Evolutionary conservation across 2,888 invertebrate genomes (phyloP).

Genomic region (Horisme vitalbata): DNA sequence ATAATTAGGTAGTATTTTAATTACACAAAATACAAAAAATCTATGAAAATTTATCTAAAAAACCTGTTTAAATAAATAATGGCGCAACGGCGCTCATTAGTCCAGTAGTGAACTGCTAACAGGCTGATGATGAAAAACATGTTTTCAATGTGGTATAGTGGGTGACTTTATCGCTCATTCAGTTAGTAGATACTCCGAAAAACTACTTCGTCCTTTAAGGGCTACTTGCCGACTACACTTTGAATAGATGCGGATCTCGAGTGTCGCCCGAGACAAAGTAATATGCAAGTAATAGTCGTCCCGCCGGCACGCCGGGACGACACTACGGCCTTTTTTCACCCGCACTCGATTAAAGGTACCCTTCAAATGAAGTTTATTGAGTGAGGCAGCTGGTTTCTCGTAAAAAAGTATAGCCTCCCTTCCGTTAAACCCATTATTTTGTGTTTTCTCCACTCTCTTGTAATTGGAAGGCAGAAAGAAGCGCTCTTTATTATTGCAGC

Average conservation of each 20-base stretch:
- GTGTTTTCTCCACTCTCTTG: conserved; percentile 38
- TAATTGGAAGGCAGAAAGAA: conserved; percentile 35
- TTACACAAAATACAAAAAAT: no score
- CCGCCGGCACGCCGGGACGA: conserved; percentile 37
- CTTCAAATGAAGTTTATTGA: conserved; percentile 64
- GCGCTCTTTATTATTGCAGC: conserved; percentile 29
- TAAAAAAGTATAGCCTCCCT: conserved; percentile 54
- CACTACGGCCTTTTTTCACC: conserved; percentile 43
- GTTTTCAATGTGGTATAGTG: no score
- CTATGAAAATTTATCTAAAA: no score
- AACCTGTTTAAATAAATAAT: no score
- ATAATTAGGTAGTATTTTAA: no score
- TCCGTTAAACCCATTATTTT: conserved; percentile 47
- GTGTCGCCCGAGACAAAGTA: conserved; percentile 51
- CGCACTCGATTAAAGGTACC: conserved; percentile 50
- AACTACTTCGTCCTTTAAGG: conserved; percentile 3
- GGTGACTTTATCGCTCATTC: no score
- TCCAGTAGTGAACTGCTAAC: no score
- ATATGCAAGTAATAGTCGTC: conserved; percentile 35
- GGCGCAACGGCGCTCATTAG: no score
- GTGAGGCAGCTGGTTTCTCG: conserved; percentile 57
- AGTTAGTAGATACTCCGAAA: no score
- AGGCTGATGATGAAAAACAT: no score
- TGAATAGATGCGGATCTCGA: conserved; percentile 35
- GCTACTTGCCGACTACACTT: conserved; percentile 4